A percentile compares a stretch with the other conserved stretches of the same genome.
phyloP scores from a whole-genome alignment of 2,113 vertebrate genomes.

The Herpetotheres cachinnans region DNA sequence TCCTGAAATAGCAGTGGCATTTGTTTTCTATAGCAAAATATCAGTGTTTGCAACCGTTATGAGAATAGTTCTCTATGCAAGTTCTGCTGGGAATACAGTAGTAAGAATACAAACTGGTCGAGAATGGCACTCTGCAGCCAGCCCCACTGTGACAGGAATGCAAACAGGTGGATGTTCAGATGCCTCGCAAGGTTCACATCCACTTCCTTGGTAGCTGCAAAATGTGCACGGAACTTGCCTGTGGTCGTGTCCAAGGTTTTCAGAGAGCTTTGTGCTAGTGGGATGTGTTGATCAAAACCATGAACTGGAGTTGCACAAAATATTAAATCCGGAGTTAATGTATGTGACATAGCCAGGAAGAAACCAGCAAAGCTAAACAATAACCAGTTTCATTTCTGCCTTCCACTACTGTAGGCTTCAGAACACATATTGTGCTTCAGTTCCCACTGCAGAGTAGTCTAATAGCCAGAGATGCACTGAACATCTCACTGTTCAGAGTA shows the following conservation, averaged over 20 bases:
- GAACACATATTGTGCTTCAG: background rate
- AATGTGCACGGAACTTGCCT: background rate
- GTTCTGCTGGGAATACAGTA: background rate
- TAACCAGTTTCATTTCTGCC: background rate
- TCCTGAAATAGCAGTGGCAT: background rate
- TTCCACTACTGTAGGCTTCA: background rate
- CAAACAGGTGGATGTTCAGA: background rate
- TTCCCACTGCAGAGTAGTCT: background rate
- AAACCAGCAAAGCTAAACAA: background rate
- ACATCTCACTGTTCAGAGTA: background rate
- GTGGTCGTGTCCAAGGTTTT: background rate
- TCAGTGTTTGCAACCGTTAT: background rate
- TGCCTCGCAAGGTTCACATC: background rate
- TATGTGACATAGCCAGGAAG: background rate
- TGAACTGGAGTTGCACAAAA: background rate
- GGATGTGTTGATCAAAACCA: background rate
- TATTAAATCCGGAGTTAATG: background rate
- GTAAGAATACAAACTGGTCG: background rate
- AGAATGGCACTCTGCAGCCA: background rate
- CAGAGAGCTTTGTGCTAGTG: background rate
- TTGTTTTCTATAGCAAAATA: background rate
- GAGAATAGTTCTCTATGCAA: background rate
- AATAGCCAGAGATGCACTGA: background rate
- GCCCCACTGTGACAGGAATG: background rate
- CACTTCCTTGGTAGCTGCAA: background rate